Base-by-base conservation (phyloP, 1,140 invertebrate genomes). In the Cataglyphis hispanica region DNA sequence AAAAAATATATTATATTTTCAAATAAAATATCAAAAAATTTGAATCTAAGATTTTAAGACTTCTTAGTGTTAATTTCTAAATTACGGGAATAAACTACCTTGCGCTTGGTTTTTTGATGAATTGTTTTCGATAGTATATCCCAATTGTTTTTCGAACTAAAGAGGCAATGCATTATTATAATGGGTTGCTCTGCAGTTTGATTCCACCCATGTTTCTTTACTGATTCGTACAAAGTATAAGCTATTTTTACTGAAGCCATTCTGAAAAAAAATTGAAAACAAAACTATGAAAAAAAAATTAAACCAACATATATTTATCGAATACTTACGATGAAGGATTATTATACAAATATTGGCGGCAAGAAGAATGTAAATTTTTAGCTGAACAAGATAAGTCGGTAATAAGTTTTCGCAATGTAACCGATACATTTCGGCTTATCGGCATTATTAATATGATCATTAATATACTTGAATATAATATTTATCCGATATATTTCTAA, bases 101-200 rank as follows among this genome's bases (percentile, higher is more conserved):
- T 96, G 89, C 97, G 95, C 60, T 96, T 95, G 11, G 96, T 97
- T 86, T 96, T 95, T 76, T 95, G 95, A 81, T 97, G 94, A 56
- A 98, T 96, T 1, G 95, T 96, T 94, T 98, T 98, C 1, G 97
- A 97, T 25, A 99, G 92, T 60, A 96, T 96, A 66, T 97, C 97
- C 98, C 98, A 99, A 92, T 99, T 99, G 85, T 94, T 96, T 93
- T 98, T 98, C 0, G 97, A 97, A 0, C 98, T 98, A 86, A 99
- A 96, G 16, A 99, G 94, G 2, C 98, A 98, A 94, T 99, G 98
- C 91, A 98, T 96, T 50, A 99, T 96, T 1, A 99, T 93, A 19
- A 99, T 94, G 2, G 98, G 98, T 2, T 70, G 78, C 6, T 93
- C 92, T 11, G 64, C 46, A 46, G 4, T 46, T 50, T 2, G 0